Base-by-base conservation (phyloP, 2,113 vertebrate species). In the Zeus faber region DNA sequence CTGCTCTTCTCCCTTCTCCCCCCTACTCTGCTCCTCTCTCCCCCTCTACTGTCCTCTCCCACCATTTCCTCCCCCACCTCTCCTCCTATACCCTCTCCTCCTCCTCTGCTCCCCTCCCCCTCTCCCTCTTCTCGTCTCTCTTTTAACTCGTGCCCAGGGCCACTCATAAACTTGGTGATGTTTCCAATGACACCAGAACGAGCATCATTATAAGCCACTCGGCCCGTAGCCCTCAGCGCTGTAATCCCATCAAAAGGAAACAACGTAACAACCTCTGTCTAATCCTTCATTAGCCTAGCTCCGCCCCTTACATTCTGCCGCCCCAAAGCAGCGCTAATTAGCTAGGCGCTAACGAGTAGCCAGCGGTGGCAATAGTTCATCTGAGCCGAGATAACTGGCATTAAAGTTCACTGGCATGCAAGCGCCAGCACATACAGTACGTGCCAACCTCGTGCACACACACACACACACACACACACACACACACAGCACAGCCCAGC, bases 161-260 rank as follows among this genome's bases (percentile, higher is more conserved):
- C 49, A 48, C 62, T 62, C 63, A 55, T 62, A 48, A 39, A 49
- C 50, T 52, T 58, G 74, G 50, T 81, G 66, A 70, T 74, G 65
- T 70, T 76, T 79, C 79, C 76, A 80, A 48, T 77, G 80, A 76
- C 78, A 83, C 77, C 63, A 75, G 60, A 80, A 59, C 54, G 49
- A 56, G 67, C 68, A 74, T 81, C 71, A 86, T 84, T 83, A 86
- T 80, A 82, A 79, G 41, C 23, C 65, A 74, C 66, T 61, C 70
- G 67, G 56, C 39, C 41, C 63, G 62, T 71, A 79, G 57, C 77
- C 76, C 43, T 63, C n/a, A 72, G 74, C 66, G 17, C 33, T 65
- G 68, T 82, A 87, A 87, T 87, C 83, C 79, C 77, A 82, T 89
- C 83, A 87, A 83, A 89, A 76, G 75, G 74, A 76, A 87, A 79